Evolutionary conservation across 2,888 invertebrate genomes (phyloP), one percentile per base, ranked within the genome.

Genomic region (Stegophylla sp.): DNA sequence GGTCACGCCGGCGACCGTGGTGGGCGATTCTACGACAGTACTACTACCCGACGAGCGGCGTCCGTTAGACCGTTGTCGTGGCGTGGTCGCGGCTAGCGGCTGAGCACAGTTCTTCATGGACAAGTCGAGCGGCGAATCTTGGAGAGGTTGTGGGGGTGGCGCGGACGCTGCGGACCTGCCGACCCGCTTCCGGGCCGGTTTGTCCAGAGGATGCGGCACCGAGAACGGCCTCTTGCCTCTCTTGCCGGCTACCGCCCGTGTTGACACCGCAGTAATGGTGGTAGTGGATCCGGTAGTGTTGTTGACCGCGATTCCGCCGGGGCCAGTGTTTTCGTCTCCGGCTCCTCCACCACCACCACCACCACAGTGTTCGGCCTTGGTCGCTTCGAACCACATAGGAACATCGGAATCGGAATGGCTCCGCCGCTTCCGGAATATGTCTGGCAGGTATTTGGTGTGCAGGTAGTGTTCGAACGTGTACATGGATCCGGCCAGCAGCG

Each of bases 41-140:
- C 51, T 84, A 84, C 51, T n/a, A 1, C 20, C 20, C 84, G 82
- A 66, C 85, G 85, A 76, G 83, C 84, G 84, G 84, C 84, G 84
- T 82, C 1, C 3, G 85, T 81, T 82, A 83, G 79, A 59, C 85
- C 85, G 75, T 84, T 83, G 83, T 84, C 84, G 82, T 85, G 84
- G 20, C 85, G 20, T 85, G 84, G 77, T 85, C 41, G 71, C 41
- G 79, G 73, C 48, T 63, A 23, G 43, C 28, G 20, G n/a, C 69
- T 34, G 45, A 4, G 5, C 13, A 61, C 89, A 88, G 17, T 90
- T 88, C 85, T 92, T 93, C 87, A 94, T 89, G 23, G 94, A 94
- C 56, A 96, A 88, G 87, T 96, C 96, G 82, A 96, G 88, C 0
- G 96, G 96, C 3, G 91, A 92, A 83, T 95, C 95, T 85, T 95